These are phyloP conservation scores for Polia nebulosa DNA, from an alignment of 2,888 invertebrate genomes.

Conservation along the genomic window DNA sequence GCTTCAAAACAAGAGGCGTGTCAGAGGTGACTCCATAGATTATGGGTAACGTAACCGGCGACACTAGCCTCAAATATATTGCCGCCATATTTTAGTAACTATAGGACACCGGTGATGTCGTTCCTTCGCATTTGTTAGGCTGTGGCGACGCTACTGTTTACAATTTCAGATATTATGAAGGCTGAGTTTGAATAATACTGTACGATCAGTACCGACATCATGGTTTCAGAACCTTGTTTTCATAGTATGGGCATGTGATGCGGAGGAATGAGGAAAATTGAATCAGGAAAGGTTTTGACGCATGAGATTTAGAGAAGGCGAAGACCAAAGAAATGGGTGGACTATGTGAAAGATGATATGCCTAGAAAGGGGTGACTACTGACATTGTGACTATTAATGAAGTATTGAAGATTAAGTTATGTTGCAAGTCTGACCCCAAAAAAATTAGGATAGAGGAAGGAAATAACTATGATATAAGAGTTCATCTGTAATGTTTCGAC, in stretches of 20 bases:
- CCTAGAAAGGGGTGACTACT: not conserved
- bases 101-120: not conserved
- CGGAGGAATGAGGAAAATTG: not conserved
- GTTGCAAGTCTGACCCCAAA: too few relatives aligned
- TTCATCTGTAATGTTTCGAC: too few relatives aligned
- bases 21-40: slow-evolving; percentile 10
- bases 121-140: slow-evolving; percentile 16
- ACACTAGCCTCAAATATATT: slow-evolving; percentile 29
- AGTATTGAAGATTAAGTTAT: too few relatives aligned
- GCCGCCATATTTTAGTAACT: slow-evolving; percentile 31
- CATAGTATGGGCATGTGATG: not conserved
- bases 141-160: not conserved
- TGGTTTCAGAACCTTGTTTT: not conserved
- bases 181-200: not conserved
- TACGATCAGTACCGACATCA: not conserved
- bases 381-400: not conserved
- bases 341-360: not conserved
- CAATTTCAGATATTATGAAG: not conserved
- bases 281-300: too few relatives aligned
- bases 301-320: too few relatives aligned
- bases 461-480: too few relatives aligned
- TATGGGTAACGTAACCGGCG: slow-evolving; percentile 6
- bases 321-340: not conserved
- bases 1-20: slow-evolving; percentile 3
- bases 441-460: too few relatives aligned